phyloP scores from a whole-genome alignment of 2,888 invertebrate species.

The Drosophila nigritarsus region DNA sequence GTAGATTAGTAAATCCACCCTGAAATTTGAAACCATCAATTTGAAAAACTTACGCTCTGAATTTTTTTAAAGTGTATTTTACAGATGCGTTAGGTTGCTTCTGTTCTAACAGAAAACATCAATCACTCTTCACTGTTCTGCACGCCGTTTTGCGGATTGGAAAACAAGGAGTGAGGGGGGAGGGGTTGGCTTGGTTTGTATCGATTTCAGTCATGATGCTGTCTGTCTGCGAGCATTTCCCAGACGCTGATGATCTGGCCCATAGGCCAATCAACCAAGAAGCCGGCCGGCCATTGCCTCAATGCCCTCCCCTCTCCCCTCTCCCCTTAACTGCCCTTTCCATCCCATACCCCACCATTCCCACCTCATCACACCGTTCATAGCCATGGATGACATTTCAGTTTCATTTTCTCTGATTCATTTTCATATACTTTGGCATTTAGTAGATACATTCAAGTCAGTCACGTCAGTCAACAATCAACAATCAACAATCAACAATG shows the following conservation, averaged over 20 bases:
- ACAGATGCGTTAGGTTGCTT: neutral
- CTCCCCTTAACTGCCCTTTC: neutral
- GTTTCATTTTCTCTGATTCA: conserved; percentile 44
- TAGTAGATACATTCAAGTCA: neutral
- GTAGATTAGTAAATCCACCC: neutral
- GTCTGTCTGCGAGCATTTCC: conserved; percentile 33
- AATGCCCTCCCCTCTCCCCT: conserved; percentile 6
- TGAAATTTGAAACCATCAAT: neutral
- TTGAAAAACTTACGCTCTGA: neutral
- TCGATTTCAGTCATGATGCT: conserved; percentile 31
- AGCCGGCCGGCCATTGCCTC: conserved; percentile 23
- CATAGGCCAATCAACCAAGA: conserved; percentile 43
- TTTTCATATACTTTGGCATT: conserved; percentile 23
- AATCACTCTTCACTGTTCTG: conserved; percentile 1
- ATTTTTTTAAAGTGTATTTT: neutral
- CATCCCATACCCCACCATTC: neutral
- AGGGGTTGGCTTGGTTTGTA: neutral
- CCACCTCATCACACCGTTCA: neutral
- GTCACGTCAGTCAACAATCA: conserved; percentile 14
- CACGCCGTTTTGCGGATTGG: neutral
- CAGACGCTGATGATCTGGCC: conserved; percentile 33
- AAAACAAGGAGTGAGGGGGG: neutral
- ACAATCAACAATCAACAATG: conserved; percentile 28
- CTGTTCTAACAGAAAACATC: neutral
- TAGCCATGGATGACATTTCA: conserved; percentile 51